A percentile compares a stretch with the other conserved stretches of the same genome.
Evolutionary conservation across 2,888 invertebrate species (phyloP).

Genomic region (Stomorhina lunata): DNA sequence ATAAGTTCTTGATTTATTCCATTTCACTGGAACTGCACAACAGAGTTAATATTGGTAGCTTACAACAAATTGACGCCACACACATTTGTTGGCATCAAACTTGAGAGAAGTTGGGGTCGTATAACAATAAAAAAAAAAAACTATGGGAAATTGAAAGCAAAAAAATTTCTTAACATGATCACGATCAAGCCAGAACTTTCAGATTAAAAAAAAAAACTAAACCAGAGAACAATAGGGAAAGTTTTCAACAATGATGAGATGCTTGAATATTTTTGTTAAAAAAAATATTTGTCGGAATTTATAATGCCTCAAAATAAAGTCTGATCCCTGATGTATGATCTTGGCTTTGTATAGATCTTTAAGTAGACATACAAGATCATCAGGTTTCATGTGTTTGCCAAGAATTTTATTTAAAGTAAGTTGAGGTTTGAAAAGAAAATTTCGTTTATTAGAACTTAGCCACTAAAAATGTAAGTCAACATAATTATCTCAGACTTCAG

Average conservation of each 20-base stretch:
- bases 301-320: conserved; percentile 8
- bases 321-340: conserved; percentile 33
- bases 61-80: conserved; percentile 65
- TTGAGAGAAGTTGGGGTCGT: neutral
- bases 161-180: conserved; percentile 49
- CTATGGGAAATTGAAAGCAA: neutral
- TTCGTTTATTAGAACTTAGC: too few species aligned
- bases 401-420: too few species aligned
- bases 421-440: too few species aligned
- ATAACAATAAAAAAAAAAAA: conserved; percentile 23
- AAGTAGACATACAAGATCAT: too few species aligned
- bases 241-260: conserved; percentile 52
- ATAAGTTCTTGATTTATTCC: conserved; percentile 55
- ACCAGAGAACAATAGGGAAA: conserved; percentile 62
- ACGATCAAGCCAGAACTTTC: conserved; percentile 51
- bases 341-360: too few species aligned
- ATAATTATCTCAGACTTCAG: too few species aligned
- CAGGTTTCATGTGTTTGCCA: too few species aligned
- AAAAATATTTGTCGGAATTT: neutral
- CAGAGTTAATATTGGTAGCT: conserved; percentile 30
- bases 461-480: too few species aligned
- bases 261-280: conserved; percentile 15
- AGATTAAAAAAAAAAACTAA: neutral
- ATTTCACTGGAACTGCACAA: conserved; percentile 31
- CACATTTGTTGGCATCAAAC: conserved; percentile 41